Evolutionary conservation across 2,113 vertebrate genomes (phyloP), one percentile per base, ranked within the genome.

Genomic region (Myanophis thanlyinensis): DNA sequence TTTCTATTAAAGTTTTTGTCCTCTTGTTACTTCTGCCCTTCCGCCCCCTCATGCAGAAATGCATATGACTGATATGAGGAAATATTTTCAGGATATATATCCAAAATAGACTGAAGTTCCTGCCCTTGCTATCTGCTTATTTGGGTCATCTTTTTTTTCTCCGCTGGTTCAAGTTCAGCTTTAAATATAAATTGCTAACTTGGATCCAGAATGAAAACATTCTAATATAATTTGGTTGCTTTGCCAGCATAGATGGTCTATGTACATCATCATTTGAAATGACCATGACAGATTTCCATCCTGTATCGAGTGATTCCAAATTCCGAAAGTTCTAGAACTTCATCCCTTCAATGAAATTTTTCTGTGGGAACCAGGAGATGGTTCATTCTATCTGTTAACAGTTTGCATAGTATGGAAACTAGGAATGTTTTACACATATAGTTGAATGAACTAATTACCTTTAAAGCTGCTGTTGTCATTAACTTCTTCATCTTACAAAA

Each of bases 361-460:
- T 2, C 91, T 96, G 95, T 96, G 94, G 97, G 56, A 59, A 59
- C 10, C 25, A 59, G 25, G 56, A 25, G 9, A 27, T 59, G 9
- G 95, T 97, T 98, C 97, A 85, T 85, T 97, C 95, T 93, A 95
- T 96, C 95, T 96, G 95, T 97, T 98, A 97, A 95, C 93, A 95
- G 97, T 97, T 97, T 97, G 96, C 94, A 95, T 94, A 94, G 95
- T 93, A 86, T 95, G 97, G 97, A 97, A 98, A 97, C 90, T 97
- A 80, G 62, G 98, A 98, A 98, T 97, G 96, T 49, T 97, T 98
- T 98, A 94, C 98, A 98, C 93, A 97, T 98, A 97, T 97, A 94
- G 95, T 96, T 94, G 97, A 97, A 97, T 96, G 96, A 97, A 98
- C 97, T 95, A 85, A 93, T 56, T 93, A 90, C 93, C 97, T 98